These are phyloP conservation scores for Poecilia picta DNA, from an alignment of 2,797 vertebrate genomes.

Conservation along the genomic window DNA sequence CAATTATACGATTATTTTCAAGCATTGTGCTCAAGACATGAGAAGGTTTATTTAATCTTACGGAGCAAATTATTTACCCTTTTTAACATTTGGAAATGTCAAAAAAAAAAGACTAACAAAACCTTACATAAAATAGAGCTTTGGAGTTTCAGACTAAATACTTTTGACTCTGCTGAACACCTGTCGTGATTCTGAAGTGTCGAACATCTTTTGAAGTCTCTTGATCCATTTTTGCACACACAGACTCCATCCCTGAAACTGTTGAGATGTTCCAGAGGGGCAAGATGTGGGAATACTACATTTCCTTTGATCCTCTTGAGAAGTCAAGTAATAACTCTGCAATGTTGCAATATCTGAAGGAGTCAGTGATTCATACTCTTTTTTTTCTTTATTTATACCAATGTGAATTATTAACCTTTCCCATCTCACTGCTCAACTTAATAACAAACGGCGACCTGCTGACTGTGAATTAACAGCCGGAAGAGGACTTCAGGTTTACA, in stretches of 20 bases:
- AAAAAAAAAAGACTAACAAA: neutral
- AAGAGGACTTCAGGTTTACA: neutral
- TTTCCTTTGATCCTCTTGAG: neutral
- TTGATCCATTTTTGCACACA: neutral
- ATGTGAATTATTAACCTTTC: slow-evolving; percentile 5
- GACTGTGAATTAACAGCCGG: neutral
- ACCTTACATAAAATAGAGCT: neutral
- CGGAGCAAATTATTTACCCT: neutral
- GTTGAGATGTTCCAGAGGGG: neutral
- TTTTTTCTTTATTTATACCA: neutral
- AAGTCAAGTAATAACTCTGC: slow-evolving; percentile 1
- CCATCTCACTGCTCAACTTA: neutral
- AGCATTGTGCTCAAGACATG: neutral
- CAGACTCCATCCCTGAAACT: neutral
- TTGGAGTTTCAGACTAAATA: neutral
- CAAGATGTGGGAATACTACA: neutral
- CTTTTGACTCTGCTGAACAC: slow-evolving; percentile 3
- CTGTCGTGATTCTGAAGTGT: neutral
- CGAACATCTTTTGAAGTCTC: neutral
- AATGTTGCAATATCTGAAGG: neutral
- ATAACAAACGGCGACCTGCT: neutral
- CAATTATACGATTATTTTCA: neutral
- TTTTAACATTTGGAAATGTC: neutral
- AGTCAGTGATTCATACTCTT: neutral
- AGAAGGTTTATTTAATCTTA: neutral